These are phyloP conservation scores for Hylaeus volcanicus DNA, from an alignment of 1,140 invertebrate species.

Conservation along the genomic window DNA sequence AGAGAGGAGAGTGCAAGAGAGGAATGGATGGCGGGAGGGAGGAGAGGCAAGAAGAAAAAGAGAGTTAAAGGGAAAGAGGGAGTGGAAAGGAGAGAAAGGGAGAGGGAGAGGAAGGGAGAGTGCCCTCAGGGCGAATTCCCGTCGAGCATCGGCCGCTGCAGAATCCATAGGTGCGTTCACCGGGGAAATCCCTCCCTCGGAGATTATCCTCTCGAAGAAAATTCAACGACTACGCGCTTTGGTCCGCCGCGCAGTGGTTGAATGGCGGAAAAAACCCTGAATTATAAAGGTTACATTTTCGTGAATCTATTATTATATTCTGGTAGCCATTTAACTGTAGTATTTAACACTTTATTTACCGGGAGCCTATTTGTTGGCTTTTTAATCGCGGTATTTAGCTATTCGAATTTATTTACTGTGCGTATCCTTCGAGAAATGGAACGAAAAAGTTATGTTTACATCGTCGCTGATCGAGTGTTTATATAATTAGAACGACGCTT, in stretches of 20 bases:
- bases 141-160: constrained; percentile 46
- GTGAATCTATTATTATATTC: too few relatives aligned
- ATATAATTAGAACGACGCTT: too few relatives aligned
- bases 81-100: constrained; percentile 35
- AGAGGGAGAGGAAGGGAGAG: constrained; percentile 39
- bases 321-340: too few relatives aligned
- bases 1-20: neutral
- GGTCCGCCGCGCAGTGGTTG: neutral
- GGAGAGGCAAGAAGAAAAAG: constrained; percentile 15
- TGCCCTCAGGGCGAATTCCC: constrained; percentile 66
- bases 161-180: constrained; percentile 45
- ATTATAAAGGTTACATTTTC: too few relatives aligned
- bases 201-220: constrained; percentile 46
- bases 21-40: constrained; percentile 3
- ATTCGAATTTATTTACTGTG: too few relatives aligned
- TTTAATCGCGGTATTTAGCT: too few relatives aligned
- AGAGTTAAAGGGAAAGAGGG: constrained; percentile 32
- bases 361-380: too few relatives aligned
- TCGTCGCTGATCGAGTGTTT: too few relatives aligned
- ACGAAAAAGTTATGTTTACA: too few relatives aligned
- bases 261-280: too few relatives aligned
- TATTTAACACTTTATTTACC: too few relatives aligned
- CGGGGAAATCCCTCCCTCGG: constrained; percentile 46
- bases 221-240: constrained; percentile 24
- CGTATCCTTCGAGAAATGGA: too few relatives aligned